A percentile compares a stretch with the other conserved stretches of the same genome.
These are phyloP conservation scores for Lagothrix lagotricha DNA, from an alignment of 2,797 vertebrate species.

Conservation along the genomic window DNA sequence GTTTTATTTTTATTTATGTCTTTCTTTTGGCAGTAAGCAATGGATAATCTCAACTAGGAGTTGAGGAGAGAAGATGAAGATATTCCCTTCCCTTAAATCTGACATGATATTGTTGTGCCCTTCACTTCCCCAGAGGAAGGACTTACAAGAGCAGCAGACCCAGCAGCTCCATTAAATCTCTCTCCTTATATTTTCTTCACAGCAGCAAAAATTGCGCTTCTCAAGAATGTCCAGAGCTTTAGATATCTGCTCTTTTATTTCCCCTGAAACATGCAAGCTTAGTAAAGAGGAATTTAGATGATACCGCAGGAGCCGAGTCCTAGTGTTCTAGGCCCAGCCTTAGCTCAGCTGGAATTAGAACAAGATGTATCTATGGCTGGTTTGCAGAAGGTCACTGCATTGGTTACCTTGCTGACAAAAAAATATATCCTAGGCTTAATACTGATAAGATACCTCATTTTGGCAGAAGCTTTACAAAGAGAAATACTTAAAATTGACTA, in stretches of 20 bases:
- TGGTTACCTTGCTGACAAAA: conserved; percentile 12
- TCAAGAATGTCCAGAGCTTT: background rate
- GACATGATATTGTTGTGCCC: background rate
- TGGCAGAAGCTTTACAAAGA: conserved; percentile 48
- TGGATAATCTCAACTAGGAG: background rate
- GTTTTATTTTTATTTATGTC: background rate
- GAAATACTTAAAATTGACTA: conserved; percentile 37
- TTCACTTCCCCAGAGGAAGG: conserved; percentile 44
- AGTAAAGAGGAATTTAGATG: background rate
- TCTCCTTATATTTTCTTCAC: conserved; percentile 46
- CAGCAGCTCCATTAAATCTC: background rate
- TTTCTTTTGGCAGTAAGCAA: background rate
- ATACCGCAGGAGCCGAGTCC: background rate
- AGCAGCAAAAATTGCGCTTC: background rate
- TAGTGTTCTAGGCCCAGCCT: background rate
- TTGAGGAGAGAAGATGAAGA: background rate
- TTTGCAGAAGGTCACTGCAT: background rate
- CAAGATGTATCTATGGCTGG: background rate
- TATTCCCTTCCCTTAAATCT: background rate
- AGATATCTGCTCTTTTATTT: background rate
- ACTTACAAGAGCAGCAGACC: background rate
- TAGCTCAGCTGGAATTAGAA: background rate
- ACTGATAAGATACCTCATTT: conserved; percentile 51
- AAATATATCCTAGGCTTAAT: background rate
- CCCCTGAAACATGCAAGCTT: background rate